Evolutionary conservation across 2,888 invertebrate genomes (phyloP).

Genomic region (Odontocolon sp.): DNA sequence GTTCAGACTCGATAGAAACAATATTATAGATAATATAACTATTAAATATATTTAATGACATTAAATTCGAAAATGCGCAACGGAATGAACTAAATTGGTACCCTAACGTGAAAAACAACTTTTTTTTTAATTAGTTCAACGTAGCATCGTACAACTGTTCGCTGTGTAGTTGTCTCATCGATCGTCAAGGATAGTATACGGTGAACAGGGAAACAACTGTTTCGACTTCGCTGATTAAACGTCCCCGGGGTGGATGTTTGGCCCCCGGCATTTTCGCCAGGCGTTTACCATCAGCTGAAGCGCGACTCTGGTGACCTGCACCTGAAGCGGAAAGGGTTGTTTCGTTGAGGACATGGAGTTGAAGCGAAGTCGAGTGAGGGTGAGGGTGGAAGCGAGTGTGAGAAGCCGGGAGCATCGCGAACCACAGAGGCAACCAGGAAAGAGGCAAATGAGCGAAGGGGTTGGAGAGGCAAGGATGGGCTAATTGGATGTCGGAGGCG

Average conservation of each 20-base stretch:
- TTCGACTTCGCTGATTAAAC: constrained; percentile 73
- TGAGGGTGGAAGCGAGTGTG: not conserved
- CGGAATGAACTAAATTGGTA: too few species aligned
- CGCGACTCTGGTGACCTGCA: constrained; percentile 22
- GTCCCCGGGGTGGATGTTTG: constrained; percentile 64
- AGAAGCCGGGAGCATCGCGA: constrained; percentile 14
- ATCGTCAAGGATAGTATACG: not conserved
- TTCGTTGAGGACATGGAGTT: not conserved
- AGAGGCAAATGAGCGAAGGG: not conserved
- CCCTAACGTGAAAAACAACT: too few species aligned
- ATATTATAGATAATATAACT: too few species aligned
- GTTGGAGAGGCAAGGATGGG: constrained; percentile 59
- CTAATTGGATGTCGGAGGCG: constrained; percentile 76
- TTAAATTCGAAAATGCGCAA: too few species aligned
- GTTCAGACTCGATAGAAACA: too few species aligned
- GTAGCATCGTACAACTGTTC: too few species aligned
- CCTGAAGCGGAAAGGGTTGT: constrained; percentile 39
- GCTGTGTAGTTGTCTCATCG: not conserved
- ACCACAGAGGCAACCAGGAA: not conserved
- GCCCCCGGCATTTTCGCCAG: constrained; percentile 60
- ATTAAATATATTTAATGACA: too few species aligned
- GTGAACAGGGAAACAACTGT: constrained; percentile 29
- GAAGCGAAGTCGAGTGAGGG: constrained; percentile 4
- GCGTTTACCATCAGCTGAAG: constrained; percentile 44
- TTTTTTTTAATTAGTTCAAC: too few species aligned